Evolutionary conservation across 2,113 vertebrate genomes (phyloP), one percentile per base, ranked within the genome.

Genomic region (Triplophysa siluroides): DNA sequence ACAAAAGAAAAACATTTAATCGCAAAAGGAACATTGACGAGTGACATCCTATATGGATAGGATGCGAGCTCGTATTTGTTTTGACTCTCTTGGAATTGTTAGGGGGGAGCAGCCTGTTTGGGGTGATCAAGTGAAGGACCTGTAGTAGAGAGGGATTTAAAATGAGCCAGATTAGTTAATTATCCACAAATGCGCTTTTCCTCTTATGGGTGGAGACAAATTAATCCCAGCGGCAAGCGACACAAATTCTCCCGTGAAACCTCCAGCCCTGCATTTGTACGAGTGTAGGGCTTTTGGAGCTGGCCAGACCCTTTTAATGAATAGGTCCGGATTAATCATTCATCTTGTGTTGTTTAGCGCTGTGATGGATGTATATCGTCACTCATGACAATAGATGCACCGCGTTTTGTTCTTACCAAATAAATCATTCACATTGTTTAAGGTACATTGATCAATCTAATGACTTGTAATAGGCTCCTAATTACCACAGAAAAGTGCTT

Each of bases 371-470:
- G 92, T 92, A 91, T 88, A 92, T 88, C 88, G 88, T 88, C 91
- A 88, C 92, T 93, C 90, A 89, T 89, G 86, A 92, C 92, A 91
- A 93, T 89, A 90, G 90, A 92, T 89, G 91, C 87, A 90, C 92
- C 91, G 88, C 91, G 91, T 91, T 91, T 92, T 94, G 93, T 95
- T 93, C 94, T 87, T 91, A 91, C 90, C 92, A 89, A 94, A 96
- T 96, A 96, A 98, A 97, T 97, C 96, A 96, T 92, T 92, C 94
- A 85, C 92, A 95, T 98, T 97, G 95, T 98, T 97, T 97, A 97
- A 97, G 95, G 95, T 96, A 96, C 96, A 97, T 97, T 96, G 95
- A 96, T 98, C 96, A 96, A 94, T 97, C 94, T 96, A 98, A 98
- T 96, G 95, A 93, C 95, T 95, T 95, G 95, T 98, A 96, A 98